Evolutionary conservation across 2,797 vertebrate genomes (phyloP).

Genomic region (Pipistrellus pipistrellus): DNA sequence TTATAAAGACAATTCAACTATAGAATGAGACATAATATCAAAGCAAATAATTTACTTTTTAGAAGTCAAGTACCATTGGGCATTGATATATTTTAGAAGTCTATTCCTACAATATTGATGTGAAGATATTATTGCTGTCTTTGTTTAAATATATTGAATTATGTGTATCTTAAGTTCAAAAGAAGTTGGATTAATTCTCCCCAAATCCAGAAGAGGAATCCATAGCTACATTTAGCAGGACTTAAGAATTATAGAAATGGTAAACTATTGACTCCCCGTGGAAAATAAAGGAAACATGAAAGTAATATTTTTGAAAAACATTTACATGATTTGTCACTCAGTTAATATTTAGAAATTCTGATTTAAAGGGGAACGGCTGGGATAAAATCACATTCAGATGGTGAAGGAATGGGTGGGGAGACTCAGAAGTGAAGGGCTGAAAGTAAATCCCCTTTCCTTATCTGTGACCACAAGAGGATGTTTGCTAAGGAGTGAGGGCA

Average conservation of each 20-base stretch:
- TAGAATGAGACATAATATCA: background rate
- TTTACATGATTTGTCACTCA: background rate
- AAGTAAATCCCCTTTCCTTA: background rate
- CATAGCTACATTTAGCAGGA: background rate
- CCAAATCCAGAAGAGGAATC: conserved; percentile 34
- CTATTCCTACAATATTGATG: background rate
- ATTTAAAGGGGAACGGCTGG: background rate
- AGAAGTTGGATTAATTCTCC: conserved; percentile 6
- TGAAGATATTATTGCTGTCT: background rate
- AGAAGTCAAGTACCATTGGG: background rate
- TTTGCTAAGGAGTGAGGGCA: background rate
- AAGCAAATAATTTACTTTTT: background rate
- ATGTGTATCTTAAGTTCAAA: background rate
- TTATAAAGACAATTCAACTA: conserved; percentile 5
- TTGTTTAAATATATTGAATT: conserved; percentile 60
- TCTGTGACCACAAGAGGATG: background rate
- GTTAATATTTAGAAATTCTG: background rate
- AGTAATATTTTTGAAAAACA: background rate
- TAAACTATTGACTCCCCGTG: background rate
- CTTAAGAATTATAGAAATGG: background rate
- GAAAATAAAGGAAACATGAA: conserved; percentile 1
- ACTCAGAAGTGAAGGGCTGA: background rate
- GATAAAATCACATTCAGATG: background rate
- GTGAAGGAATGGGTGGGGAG: background rate
- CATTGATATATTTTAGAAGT: conserved; percentile 5